Base-by-base conservation (phyloP, 1,140 invertebrate genomes). In the Sarcophaga bullata region DNA sequence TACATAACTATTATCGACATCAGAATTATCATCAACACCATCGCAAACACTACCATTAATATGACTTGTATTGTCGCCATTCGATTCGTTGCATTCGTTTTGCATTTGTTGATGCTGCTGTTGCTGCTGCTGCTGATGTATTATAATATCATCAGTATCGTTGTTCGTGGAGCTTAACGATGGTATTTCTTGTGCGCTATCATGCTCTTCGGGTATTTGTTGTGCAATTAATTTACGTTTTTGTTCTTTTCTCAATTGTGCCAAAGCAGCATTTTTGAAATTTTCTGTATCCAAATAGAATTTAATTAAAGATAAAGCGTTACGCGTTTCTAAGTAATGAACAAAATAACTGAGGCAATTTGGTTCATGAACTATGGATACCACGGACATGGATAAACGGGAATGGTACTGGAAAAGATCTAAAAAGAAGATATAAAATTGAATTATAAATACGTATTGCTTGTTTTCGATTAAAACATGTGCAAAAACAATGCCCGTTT, bases 221-320 rank as follows among this genome's bases (percentile, higher is more conserved):
- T 49, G 47, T 80, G 9, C 62, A 46, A 25, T 68, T 25, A 50
- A 19, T 49, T 62, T 80, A 15, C n/a, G 80, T 50, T 80, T 78
- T 78, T 54, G 58, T 81, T 82, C 50, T 47, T 37, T 82, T 19
- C 84, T 81, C 47, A 80, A 73, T 46, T 86, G 84, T 46, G 83
- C 82, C 2, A 85, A 52, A 9, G 87, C 87, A 4, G 88, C 86
- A 10, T 86, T 84, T 80, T 88, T 90, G 47, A 95, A 93, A 86
- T 93, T 94, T 84, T 95, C 93, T 15, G 94, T 93, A 87, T 95
- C 95, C 81, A 95, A 86, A 93, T 93, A 96, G 88, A 95, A 95
- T 87, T 93, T 93, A 3, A 95, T 92, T 9, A 94, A 90, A 3
- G 91, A 84, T 15, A 93, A 86, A 3, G 89, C 91, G 83, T 93